Evolutionary conservation across 1,140 invertebrate species (phyloP), one percentile per base, ranked within the genome.

Genomic region (Pseudomyrmex cubaensis): DNA sequence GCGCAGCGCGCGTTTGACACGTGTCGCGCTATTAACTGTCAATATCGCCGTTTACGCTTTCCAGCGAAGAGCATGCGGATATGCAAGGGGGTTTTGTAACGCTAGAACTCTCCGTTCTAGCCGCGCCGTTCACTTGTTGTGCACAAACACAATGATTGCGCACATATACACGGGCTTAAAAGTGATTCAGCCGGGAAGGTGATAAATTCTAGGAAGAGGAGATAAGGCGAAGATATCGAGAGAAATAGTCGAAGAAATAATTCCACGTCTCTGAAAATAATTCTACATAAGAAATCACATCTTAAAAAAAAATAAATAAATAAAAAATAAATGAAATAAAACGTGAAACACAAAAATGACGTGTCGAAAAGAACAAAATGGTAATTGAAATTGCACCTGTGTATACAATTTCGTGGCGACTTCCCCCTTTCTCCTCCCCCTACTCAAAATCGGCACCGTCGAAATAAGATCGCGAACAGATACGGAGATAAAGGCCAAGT

Each of bases 21-120:
- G 76, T 25, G 35, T 5, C 52, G 15, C 59, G 57, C 70, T 17
- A 70, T 80, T 80, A 80, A 72, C 15, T 59, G 20, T 48, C 66
- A 80, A 70, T 80, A 57, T 15, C 35, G 15, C 44, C 22, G 15
- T 80, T 80, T 80, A 61, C 46, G 50, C 46, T 72, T 70, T 35
- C 12, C 54, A 48, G 12, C 7, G 52, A 80, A 80, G 44, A 78
- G 22, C 13, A 67, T 56, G 66, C 66, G 44, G 44, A 70, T 70
- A 35, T 22, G n/a, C 54, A 20, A 2, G 59, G 17, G 4, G 8
- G 15, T 13, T 72, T 77, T 48, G 46, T 44, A 61, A 80, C 17
- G 20, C 2, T 61, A 48, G 25, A 59, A 80, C 22, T 70, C 25
- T 52, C 52, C 54, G 7, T 52, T 64, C 0, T 12, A 48, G 48